Evolutionary conservation across 2,113 vertebrate genomes (phyloP).

Genomic region (Ancistrus triradiatus): DNA sequence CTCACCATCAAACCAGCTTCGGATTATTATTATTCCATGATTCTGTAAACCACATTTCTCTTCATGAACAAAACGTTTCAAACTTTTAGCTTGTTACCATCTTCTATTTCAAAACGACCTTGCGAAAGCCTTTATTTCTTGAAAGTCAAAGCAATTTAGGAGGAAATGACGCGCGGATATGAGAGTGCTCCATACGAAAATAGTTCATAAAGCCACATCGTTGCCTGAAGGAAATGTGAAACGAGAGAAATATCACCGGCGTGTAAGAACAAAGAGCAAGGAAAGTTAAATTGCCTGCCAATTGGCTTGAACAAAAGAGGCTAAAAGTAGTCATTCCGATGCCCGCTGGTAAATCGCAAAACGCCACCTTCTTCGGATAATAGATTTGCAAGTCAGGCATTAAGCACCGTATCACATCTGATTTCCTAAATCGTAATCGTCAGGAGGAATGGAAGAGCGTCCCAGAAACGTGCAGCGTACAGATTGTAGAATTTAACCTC

Average conservation of each 20-base stretch:
- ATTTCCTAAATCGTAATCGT: slow-evolving; percentile 48
- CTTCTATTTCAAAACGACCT: too few relatives aligned
- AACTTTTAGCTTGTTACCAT: too few relatives aligned
- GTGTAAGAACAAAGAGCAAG: not conserved
- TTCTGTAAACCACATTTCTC: not conserved
- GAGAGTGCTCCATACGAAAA: not conserved
- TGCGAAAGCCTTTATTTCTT: not conserved
- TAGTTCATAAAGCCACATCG: not conserved
- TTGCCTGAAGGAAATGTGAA: not conserved
- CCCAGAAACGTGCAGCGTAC: slow-evolving; percentile 26
- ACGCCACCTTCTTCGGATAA: slow-evolving; percentile 42
- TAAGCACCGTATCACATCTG: slow-evolving; percentile 38
- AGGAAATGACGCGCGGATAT: not conserved
- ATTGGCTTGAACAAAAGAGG: not conserved
- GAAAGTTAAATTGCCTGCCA: slow-evolving; percentile 1
- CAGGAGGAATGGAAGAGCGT: slow-evolving; percentile 1
- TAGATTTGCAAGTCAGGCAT: slow-evolving; percentile 39
- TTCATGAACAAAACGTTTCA: too few relatives aligned
- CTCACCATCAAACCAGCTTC: too few relatives aligned
- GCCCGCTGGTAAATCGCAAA: not conserved
- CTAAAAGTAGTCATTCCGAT: not conserved
- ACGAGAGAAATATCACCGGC: not conserved
- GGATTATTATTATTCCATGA: too few relatives aligned
- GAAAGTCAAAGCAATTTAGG: not conserved
- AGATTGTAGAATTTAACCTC: slow-evolving; percentile 46